Evolutionary conservation across 1,140 invertebrate species (phyloP).

Genomic region (Drosophila albomicans): DNA sequence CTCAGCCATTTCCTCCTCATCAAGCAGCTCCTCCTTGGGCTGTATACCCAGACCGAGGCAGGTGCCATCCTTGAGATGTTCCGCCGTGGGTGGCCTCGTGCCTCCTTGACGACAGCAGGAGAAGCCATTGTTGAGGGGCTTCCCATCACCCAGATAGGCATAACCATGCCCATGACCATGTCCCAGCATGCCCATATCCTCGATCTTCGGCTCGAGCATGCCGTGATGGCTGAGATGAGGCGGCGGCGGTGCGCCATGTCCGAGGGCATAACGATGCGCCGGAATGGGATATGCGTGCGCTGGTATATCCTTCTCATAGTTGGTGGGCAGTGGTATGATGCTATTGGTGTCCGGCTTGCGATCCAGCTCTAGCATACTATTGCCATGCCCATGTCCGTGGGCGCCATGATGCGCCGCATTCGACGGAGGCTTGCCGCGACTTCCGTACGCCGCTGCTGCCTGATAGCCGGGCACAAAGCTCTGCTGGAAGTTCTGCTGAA

Average conservation of each 20-base stretch:
- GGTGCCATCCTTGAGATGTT: conserved; percentile 90
- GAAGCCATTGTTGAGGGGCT: conserved; percentile 86
- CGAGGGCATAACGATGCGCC: conserved; percentile 79
- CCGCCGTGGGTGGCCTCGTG: conserved; percentile 88
- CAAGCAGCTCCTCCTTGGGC: conserved; percentile 89
- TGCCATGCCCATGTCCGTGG: conserved; percentile 52
- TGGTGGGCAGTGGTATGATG: conserved; percentile 83
- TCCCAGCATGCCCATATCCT: conserved; percentile 74
- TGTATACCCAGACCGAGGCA: conserved; percentile 89
- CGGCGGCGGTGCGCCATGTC: conserved; percentile 59
- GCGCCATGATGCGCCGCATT: conserved; percentile 54
- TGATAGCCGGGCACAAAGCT: conserved; percentile 81
- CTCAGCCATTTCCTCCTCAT: conserved; percentile 84
- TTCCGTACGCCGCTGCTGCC: conserved; percentile 65
- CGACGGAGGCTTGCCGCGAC: conserved; percentile 48
- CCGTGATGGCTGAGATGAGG: conserved; percentile 68
- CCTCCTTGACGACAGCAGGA: conserved; percentile 90
- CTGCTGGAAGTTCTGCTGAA: conserved; percentile 83
- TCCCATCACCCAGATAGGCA: conserved; percentile 88
- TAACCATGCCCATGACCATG: conserved; percentile 82
- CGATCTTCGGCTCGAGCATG: conserved; percentile 78
- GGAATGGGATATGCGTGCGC: conserved; percentile 83
- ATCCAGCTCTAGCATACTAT: conserved; percentile 77
- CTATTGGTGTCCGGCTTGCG: conserved; percentile 78
- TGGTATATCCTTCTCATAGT: conserved; percentile 84